Percentiles rank a stretch among this genome's conserved stretches.
Evolutionary conservation across 2,888 invertebrate species (phyloP).

Genomic region (Dysmachus trigonus): DNA sequence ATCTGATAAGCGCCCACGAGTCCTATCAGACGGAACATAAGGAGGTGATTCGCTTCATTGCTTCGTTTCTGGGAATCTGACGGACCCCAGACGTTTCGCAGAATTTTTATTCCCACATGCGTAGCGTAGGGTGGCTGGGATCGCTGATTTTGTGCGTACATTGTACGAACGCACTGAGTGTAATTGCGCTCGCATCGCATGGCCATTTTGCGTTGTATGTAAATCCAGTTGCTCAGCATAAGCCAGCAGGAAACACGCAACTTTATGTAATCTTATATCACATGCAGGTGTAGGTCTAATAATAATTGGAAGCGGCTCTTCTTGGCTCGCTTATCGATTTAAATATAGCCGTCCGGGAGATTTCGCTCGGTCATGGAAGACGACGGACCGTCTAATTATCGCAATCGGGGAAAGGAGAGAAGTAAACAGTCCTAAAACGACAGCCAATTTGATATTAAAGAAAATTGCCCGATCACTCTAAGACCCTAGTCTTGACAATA

Average conservation of each 20-base stretch:
- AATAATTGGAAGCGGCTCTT: conserved; percentile 10
- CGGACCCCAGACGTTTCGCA: neutral
- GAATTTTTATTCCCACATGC: neutral
- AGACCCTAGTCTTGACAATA: neutral
- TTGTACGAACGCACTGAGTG: neutral
- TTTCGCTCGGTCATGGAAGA: neutral
- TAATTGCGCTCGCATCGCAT: neutral
- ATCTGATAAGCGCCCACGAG: neutral
- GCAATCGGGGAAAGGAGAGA: neutral
- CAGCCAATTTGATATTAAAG: neutral
- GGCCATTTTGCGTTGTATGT: neutral
- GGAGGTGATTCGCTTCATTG: neutral
- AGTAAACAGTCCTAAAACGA: neutral
- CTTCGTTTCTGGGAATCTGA: neutral
- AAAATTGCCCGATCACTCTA: neutral
- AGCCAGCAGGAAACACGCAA: conserved; percentile 30
- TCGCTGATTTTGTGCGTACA: neutral
- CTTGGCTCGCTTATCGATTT: conserved; percentile 16
- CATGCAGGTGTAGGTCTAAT: conserved; percentile 18
- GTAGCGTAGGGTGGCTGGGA: neutral
- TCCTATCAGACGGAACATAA: neutral
- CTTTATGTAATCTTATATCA: conserved; percentile 9
- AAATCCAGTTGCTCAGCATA: neutral
- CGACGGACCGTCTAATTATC: neutral
- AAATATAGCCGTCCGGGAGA: neutral